Base-by-base conservation (phyloP, 2,797 vertebrate species). In the Catostomus latipinnis region DNA sequence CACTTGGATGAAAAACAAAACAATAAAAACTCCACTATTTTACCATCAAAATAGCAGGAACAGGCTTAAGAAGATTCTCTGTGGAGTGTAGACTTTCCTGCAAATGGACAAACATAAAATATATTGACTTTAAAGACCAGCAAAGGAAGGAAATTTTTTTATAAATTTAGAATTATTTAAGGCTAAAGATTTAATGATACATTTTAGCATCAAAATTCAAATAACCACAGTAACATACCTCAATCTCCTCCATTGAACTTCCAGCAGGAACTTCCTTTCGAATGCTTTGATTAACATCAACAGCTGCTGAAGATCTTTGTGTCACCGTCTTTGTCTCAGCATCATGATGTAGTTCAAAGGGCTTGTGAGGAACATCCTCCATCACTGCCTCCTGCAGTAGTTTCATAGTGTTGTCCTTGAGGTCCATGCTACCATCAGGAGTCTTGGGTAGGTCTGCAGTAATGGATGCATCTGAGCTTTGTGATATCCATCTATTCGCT, bases 51-150 rank as follows among this genome's bases (percentile, higher is more conserved):
- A 75, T n/a, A 68, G 88, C 72, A 86, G 90, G 87, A 85, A 91
- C 74, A 80, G 93, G 85, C 78, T 91, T 91, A 6, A 94, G 87
- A 6, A 96, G 88, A 81, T 94, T 95, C 73, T 95, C 94, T 60
- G 94, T 95, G 57, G 93, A 93, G 85, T 95, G 92, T 65, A 95
- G 88, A 83, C 46, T 90, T 58, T 13, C 77, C 77, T 80, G 77
- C 9, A 78, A 53, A 4, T 6, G 52, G 0, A 66, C 56, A 6
- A 11, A 72, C 1, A 54, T 8, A 0, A 34, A 62, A 14, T 6
- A 22, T 14, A 60, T 34, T 34, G 34, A 34, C 34, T 34, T 34
- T 34, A 34, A 34, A 34, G 4, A 34, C 34, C 34, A 34, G 34
- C 2, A 34, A 34, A 34, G 34, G 34, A 34, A 34, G 34, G 34